Conservation (phyloP, 2,888 invertebrate species). For the Julus scanicus region DNA sequence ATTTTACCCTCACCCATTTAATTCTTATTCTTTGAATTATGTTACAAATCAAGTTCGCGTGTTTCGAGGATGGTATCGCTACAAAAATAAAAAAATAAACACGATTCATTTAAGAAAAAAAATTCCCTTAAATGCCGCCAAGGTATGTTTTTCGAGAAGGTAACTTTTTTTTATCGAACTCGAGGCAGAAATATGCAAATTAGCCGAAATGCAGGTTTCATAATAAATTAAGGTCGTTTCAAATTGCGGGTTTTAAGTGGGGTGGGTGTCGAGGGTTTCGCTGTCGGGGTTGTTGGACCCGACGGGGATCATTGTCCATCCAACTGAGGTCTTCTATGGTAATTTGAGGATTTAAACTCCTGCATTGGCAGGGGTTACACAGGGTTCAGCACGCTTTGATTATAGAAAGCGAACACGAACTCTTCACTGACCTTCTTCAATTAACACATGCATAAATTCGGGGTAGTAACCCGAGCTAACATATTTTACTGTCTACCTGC, state of each 20-base stretch:
- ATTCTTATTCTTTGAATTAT: background rate
- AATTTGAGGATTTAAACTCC: background rate
- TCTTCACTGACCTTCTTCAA: background rate
- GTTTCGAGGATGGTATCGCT: background rate
- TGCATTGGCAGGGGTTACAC: background rate
- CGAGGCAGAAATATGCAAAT: constrained; percentile 22
- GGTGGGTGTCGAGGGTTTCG: background rate
- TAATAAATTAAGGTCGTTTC: constrained; percentile 21
- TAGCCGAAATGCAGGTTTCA: constrained; percentile 3
- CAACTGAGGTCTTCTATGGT: background rate
- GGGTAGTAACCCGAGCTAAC: constrained; percentile 3
- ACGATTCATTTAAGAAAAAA: constrained; percentile 1
- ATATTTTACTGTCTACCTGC: background rate
- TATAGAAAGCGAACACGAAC: constrained; percentile 4
- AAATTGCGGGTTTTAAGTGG: constrained; percentile 19
- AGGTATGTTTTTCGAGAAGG: background rate
- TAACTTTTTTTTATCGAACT: constrained; percentile 5
- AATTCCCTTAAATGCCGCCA: background rate
- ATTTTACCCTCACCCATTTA: background rate
- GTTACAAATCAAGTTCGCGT: background rate
- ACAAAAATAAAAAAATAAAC: background rate
- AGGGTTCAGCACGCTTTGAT: background rate
- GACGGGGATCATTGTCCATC: constrained; percentile 15
- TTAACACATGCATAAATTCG: constrained; percentile 22
- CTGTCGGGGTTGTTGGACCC: background rate